Conservation (phyloP, 2,888 invertebrate species). For the Serripes groenlandicus region DNA sequence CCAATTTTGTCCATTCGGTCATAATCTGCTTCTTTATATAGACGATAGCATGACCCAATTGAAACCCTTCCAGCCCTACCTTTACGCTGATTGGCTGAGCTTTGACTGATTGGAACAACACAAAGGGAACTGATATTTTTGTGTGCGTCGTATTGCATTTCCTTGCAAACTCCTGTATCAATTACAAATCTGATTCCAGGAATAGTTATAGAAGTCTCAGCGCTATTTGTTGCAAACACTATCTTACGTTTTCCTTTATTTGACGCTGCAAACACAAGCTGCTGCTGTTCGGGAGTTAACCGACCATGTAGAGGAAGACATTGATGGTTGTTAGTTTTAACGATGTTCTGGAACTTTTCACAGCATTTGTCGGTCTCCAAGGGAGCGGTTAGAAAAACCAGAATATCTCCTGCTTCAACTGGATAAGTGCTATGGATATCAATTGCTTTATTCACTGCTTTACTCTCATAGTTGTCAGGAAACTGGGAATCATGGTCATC, state of each 20-base stretch:
- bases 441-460: constrained; percentile 79
- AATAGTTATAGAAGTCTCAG: constrained; percentile 86
- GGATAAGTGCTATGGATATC: constrained; percentile 77
- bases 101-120: constrained; percentile 79
- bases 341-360: constrained; percentile 56
- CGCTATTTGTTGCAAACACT: constrained; percentile 86
- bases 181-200: constrained; percentile 86
- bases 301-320: constrained; percentile 82
- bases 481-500: constrained; percentile 53
- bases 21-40: constrained; percentile 83
- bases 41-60: constrained; percentile 84
- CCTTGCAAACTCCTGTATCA: constrained; percentile 86
- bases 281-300: constrained; percentile 83
- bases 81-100: constrained; percentile 86
- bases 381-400: constrained; percentile 86
- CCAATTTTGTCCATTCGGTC: constrained; percentile 76
- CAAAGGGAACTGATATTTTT: constrained; percentile 80
- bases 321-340: constrained; percentile 56
- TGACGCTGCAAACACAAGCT: constrained; percentile 78
- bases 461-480: constrained; percentile 71
- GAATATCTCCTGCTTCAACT: constrained; percentile 81
- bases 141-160: constrained; percentile 83
- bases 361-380: constrained; percentile 83
- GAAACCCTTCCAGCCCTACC: constrained; percentile 86
- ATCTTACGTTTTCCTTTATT: constrained; percentile 81